Evolutionary conservation across 2,797 vertebrate species (phyloP).

Genomic region (Liparis tanakae): DNA sequence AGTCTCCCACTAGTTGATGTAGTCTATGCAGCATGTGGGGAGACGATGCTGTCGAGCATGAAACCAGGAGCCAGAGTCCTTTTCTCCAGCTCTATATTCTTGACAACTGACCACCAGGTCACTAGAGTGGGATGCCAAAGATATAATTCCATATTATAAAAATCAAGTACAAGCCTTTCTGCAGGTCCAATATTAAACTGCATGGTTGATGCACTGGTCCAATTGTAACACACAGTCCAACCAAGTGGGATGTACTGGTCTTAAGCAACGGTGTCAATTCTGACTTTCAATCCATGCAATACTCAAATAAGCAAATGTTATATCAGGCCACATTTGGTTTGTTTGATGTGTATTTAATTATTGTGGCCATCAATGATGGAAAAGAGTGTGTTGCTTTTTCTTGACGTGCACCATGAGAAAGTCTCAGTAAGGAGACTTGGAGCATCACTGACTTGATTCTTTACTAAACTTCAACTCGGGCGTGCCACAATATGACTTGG

Average conservation of each 20-base stretch:
- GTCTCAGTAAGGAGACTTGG: slow-evolving; percentile 4
- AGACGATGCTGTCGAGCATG: background rate
- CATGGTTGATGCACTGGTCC: background rate
- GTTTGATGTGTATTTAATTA: background rate
- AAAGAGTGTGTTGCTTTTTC: background rate
- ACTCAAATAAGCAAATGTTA: background rate
- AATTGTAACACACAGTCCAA: background rate
- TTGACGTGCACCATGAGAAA: slow-evolving; percentile 17
- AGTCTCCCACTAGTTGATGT: background rate
- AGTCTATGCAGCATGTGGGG: background rate
- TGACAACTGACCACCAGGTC: background rate
- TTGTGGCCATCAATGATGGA: background rate
- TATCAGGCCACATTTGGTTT: background rate
- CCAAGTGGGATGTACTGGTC: background rate
- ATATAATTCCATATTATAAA: too few relatives aligned
- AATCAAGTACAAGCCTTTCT: background rate
- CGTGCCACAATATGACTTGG: slow-evolving; percentile 70
- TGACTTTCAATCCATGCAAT: background rate
- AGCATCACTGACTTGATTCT: slow-evolving; percentile 35
- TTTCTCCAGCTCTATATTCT: background rate
- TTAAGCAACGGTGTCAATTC: background rate
- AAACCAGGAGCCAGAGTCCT: background rate
- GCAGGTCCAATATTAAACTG: background rate
- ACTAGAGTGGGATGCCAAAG: background rate
- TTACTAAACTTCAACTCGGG: slow-evolving; percentile 37